Percentiles rank a stretch among this genome's conserved stretches.
These are phyloP conservation scores for Monopterus albus DNA, from an alignment of 2,113 vertebrate genomes.

Conservation along the genomic window DNA sequence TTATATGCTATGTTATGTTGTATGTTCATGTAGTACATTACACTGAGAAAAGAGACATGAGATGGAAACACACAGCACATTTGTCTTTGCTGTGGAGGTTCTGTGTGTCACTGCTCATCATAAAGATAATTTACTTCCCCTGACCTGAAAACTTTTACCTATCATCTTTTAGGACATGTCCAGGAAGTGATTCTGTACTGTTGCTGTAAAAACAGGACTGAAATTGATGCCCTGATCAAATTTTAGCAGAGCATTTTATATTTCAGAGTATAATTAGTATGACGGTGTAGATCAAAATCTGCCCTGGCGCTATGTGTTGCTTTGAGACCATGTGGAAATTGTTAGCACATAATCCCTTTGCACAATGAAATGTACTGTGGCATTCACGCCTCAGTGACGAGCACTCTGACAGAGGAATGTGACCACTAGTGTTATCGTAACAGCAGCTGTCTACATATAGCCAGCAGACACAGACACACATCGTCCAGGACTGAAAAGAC, in stretches of 20 bases:
- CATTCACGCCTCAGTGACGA: slow-evolving; percentile 59
- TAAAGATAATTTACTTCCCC: slow-evolving; percentile 12
- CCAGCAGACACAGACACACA: slow-evolving; percentile 11
- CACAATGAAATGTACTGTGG: slow-evolving; percentile 60
- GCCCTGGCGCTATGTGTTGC: slow-evolving; percentile 23
- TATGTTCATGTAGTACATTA: neutral
- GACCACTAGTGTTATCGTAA: slow-evolving; percentile 60
- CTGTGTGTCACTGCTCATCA: neutral
- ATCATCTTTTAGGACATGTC: slow-evolving; percentile 9
- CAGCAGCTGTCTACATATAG: slow-evolving; percentile 55
- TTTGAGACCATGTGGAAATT: slow-evolving; percentile 30
- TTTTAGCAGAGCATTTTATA: neutral
- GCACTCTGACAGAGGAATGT: slow-evolving; percentile 70
- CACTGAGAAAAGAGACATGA: neutral
- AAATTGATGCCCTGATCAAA: no score
- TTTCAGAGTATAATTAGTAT: slow-evolving; percentile 18
- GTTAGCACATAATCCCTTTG: slow-evolving; percentile 68
- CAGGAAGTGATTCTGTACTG: no score
- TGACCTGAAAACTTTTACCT: slow-evolving; percentile 14
- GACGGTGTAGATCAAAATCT: slow-evolving; percentile 36
- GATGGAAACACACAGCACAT: neutral
- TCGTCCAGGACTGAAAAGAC: neutral
- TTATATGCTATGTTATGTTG: neutral
- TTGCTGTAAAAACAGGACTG: neutral
- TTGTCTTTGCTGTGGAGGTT: neutral